Evolutionary conservation across 2,113 vertebrate species (phyloP), one percentile per base, ranked within the genome.

Genomic region (Cyprinodon variegatus): DNA sequence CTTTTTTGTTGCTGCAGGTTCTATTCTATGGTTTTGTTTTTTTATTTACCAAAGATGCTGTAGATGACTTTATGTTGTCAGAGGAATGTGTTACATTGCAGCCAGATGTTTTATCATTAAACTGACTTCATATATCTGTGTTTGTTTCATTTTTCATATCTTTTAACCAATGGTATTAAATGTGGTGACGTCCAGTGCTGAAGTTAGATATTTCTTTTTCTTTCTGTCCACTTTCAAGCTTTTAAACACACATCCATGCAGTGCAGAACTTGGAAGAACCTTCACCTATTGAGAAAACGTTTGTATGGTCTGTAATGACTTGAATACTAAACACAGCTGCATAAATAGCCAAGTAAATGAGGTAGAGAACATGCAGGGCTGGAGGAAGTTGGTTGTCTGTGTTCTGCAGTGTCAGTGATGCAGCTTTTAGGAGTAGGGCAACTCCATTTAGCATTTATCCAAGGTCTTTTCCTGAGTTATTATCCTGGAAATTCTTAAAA

Each of bases 361-460:
- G 41, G 4, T 41, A 6, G 9, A 45, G 43, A 57, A 14, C 50
- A 10, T n/a, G 17, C 50, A 57, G 50, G 17, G 50, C 50, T 20
- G 50, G 50, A 8, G 8, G 43, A 3, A 14, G 7, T 29, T 57
- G 50, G 17, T 3, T n/a, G 36, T 38, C 3, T 37, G 73, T 29
- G 66, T 40, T 77, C 70, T 76, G 88, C 70, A 29, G 68, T 78
- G 83, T 80, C 53, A 76, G 67, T 15, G 38, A 40, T 65, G 64
- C 64, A 43, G 63, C 39, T 65, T 43, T 43, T 11, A 43, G 40
- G 12, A 3, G 1, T 57, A 57, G 3, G 50, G 50, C 50, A 57
- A 57, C 17, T n/a, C 50, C 7, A 9, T 10, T n/a, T n/a, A 57
- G 50, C 50, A n/a, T 57, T n/a, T 57, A n/a, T 57, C 17, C 9